phyloP scores from a whole-genome alignment of 35 echinoderm and acorn worm species.

The Heliocidaris tuberculata region DNA sequence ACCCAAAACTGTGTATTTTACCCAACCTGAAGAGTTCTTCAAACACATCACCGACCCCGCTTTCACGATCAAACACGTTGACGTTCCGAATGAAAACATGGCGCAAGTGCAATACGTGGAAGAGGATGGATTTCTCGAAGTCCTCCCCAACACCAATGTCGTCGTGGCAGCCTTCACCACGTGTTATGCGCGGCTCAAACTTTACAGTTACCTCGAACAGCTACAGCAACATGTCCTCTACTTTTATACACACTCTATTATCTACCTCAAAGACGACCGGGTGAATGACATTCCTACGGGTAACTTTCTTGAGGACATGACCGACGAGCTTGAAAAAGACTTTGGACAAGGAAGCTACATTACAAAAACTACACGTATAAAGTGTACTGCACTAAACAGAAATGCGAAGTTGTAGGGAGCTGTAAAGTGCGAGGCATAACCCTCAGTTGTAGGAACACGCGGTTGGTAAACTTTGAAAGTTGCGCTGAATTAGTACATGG shows the following conservation, averaged over 20 bases:
- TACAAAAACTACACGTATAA: constrained; percentile 68
- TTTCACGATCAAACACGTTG: constrained; percentile 32
- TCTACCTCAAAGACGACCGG: neutral
- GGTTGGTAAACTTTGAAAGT: constrained; percentile 57
- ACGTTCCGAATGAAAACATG: constrained; percentile 58
- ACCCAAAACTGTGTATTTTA: too few species aligned
- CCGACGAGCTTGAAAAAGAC: constrained; percentile 34
- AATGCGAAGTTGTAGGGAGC: neutral
- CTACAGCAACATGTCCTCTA: constrained; percentile 39
- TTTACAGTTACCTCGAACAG: constrained; percentile 51
- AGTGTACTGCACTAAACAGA: constrained; percentile 6
- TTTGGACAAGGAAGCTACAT: constrained; percentile 51
- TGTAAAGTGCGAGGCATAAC: constrained; percentile 79
- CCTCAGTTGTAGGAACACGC: constrained; percentile 49
- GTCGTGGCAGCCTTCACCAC: constrained; percentile 75
- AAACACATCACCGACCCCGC: too few species aligned
- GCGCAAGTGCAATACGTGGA: constrained; percentile 58
- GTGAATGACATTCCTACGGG: constrained; percentile 18
- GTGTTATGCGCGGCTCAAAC: constrained; percentile 56
- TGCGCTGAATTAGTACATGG: constrained; percentile 54
- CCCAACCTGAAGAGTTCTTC: too few species aligned
- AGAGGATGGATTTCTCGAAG: constrained; percentile 44
- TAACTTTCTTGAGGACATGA: constrained; percentile 51
- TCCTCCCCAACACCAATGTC: constrained; percentile 60
- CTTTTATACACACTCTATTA: constrained; percentile 46